Conservation (phyloP, 2,797 vertebrate genomes). For the Pseudochirops corinnae region DNA sequence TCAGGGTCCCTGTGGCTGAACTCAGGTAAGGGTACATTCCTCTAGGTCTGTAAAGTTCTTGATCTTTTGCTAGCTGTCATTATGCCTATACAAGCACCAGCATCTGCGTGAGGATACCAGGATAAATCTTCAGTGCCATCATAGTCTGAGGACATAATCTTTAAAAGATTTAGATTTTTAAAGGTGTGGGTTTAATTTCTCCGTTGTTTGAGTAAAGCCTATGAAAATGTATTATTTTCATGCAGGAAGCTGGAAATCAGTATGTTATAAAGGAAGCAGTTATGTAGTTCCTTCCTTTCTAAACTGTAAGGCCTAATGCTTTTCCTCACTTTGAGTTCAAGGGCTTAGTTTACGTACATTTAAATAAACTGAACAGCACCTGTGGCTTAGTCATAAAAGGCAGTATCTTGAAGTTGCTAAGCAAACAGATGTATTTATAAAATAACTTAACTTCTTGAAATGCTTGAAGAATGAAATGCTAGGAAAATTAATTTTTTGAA, state of each 20-base stretch:
- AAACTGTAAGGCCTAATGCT: conserved; percentile 73
- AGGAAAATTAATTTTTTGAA: conserved; percentile 47
- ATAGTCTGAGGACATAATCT: neutral
- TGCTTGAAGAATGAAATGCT: conserved; percentile 40
- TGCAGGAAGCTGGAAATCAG: conserved; percentile 76
- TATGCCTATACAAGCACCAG: neutral
- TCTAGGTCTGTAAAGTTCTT: neutral
- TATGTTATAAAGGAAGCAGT: conserved; percentile 76
- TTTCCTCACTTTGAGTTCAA: conserved; percentile 85
- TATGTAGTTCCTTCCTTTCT: conserved; percentile 85
- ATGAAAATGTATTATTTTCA: conserved; percentile 65
- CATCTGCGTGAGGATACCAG: neutral
- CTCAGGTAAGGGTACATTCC: neutral
- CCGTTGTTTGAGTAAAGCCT: conserved; percentile 65
- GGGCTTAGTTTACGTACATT: conserved; percentile 78
- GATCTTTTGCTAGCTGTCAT: neutral
- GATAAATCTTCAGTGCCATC: neutral
- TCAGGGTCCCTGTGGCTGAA: neutral
- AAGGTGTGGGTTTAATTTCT: conserved; percentile 53
- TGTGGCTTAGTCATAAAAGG: conserved; percentile 83
- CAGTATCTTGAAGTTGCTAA: conserved; percentile 71
- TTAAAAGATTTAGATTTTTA: conserved; percentile 45
- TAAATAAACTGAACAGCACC: conserved; percentile 86
- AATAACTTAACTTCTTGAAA: conserved; percentile 70
- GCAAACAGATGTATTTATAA: conserved; percentile 77